A percentile compares a stretch with the other conserved stretches of the same genome.
Evolutionary conservation across 2,113 vertebrate genomes (phyloP).

Genomic region (Pseudorasbora parva): DNA sequence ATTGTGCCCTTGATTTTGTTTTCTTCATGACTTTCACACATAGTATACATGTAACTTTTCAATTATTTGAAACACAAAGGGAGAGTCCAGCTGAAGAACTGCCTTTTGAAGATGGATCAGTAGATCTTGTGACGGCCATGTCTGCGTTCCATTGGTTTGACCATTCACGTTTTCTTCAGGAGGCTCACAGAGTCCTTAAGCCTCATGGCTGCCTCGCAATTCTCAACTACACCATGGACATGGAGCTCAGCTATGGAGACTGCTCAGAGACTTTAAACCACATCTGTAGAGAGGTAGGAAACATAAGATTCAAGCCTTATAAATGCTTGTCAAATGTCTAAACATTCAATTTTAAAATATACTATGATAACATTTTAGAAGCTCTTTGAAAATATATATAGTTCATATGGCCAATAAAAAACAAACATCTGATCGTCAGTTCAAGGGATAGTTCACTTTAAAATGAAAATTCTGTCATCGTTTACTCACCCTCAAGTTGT

Average conservation of each 20-base stretch:
- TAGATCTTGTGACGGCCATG: conserved; percentile 79
- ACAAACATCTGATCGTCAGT: too few species aligned
- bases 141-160: conserved; percentile 85
- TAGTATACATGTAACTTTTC: not conserved
- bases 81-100: conserved; percentile 78
- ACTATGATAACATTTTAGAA: not conserved
- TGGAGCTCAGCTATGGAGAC: conserved; percentile 70
- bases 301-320: not conserved
- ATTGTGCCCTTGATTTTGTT: too few species aligned
- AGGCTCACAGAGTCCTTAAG: conserved; percentile 75
- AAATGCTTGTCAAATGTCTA: not conserved
- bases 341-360: not conserved
- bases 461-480: too few species aligned
- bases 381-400: too few species aligned
- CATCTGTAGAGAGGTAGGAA: conserved; percentile 76
- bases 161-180: conserved; percentile 69
- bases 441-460: too few species aligned
- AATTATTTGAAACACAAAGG: conserved; percentile 52
- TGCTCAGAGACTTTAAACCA: conserved; percentile 70
- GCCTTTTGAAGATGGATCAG: conserved; percentile 71
- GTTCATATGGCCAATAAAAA: too few species aligned
- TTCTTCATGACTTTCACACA: not conserved
- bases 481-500: too few species aligned
- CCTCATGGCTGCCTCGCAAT: conserved; percentile 78
- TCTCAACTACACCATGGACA: conserved; percentile 75